Conservation (phyloP, 2,797 vertebrate species). For the Tangara arthus region DNA sequence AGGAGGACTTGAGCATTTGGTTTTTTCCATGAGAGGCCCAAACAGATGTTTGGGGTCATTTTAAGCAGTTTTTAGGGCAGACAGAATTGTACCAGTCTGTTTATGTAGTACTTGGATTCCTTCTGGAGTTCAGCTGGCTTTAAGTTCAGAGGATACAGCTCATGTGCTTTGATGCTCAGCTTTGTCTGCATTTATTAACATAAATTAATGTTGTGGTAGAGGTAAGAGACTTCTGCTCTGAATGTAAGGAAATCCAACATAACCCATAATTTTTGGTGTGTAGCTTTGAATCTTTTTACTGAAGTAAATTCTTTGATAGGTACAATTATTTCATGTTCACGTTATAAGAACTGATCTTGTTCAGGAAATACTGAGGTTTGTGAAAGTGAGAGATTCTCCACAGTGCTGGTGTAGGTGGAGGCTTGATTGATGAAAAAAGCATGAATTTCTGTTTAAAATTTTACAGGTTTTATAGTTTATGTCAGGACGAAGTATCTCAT, state of each 20-base stretch:
- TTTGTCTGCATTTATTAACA: not conserved
- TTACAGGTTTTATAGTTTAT: not conserved
- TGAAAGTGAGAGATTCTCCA: not conserved
- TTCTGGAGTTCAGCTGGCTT: not conserved
- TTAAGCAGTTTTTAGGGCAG: not conserved
- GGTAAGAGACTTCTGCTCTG: not conserved
- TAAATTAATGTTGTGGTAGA: not conserved
- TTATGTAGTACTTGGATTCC: not conserved
- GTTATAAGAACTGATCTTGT: not conserved
- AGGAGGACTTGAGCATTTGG: not conserved
- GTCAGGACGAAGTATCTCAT: not conserved
- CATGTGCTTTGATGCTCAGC: not conserved
- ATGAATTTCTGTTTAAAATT: not conserved
- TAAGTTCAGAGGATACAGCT: not conserved
- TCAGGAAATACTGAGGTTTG: not conserved
- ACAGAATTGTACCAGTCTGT: not conserved
- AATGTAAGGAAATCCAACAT: not conserved
- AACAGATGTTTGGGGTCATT: not conserved
- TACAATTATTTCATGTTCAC: not conserved
- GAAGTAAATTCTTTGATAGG: not conserved
- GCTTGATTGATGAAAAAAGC: not conserved
- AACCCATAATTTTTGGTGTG: not conserved
- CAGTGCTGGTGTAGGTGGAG: not conserved
- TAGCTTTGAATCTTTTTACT: not conserved
- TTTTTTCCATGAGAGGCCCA: not conserved